These are phyloP conservation scores for Notarius quadriscutis DNA, from an alignment of 2,113 vertebrate species.

Conservation along the genomic window DNA sequence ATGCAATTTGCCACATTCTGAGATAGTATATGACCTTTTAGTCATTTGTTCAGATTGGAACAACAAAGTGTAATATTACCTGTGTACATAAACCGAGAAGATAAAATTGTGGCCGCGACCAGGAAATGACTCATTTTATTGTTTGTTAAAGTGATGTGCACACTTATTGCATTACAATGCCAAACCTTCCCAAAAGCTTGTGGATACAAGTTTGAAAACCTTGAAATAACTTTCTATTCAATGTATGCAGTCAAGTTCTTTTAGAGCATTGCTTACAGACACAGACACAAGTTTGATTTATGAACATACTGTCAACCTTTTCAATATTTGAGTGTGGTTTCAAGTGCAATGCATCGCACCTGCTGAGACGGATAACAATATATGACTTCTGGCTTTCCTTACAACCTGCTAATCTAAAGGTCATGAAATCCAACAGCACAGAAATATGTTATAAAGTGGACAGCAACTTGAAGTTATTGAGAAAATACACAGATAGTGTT, in stretches of 20 bases:
- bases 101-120: not conserved
- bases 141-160: conserved; percentile 18
- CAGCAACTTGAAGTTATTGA: not conserved
- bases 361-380: not conserved
- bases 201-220: not conserved
- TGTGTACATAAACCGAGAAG: not conserved
- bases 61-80: not conserved
- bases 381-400: not conserved
- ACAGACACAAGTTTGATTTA: not conserved
- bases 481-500: not conserved
- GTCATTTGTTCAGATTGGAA: not conserved
- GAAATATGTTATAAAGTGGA: not conserved
- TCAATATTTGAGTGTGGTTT: not conserved
- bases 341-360: not conserved
- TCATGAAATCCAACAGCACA: not conserved
- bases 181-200: not conserved
- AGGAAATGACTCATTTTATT: conserved; percentile 51
- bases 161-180: not conserved
- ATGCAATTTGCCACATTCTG: not conserved
- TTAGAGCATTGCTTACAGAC: not conserved
- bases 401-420: not conserved
- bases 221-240: not conserved
- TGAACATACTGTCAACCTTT: not conserved
- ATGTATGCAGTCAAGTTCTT: not conserved
- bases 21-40: not conserved